Conservation (phyloP, 1,140 invertebrate genomes). For the Heterodera carotae region DNA sequence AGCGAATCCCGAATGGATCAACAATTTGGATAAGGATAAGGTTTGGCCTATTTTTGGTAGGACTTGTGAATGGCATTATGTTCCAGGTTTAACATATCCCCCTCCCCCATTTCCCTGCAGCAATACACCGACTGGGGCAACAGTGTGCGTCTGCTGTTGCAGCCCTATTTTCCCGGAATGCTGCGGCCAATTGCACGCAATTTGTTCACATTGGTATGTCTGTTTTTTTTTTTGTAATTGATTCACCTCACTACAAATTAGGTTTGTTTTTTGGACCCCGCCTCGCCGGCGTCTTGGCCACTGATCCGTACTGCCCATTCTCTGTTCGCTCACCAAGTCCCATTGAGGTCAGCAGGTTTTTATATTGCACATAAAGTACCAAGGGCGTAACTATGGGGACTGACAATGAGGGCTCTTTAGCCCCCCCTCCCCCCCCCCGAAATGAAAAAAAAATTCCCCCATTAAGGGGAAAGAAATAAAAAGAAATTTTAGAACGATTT, state of each 20-base stretch:
- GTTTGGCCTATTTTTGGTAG: conserved; percentile 72
- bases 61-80: too few relatives aligned
- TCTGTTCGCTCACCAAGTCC: conserved; percentile 83
- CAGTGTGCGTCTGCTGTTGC: conserved; percentile 82
- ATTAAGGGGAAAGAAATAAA: too few relatives aligned
- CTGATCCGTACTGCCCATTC: conserved; percentile 85
- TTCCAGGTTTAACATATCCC: too few relatives aligned
- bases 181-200: conserved; percentile 85
- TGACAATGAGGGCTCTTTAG: too few relatives aligned
- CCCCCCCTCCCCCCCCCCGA: too few relatives aligned
- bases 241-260: conserved; percentile 28
- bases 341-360: conserved; percentile 67
- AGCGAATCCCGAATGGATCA: conserved; percentile 67
- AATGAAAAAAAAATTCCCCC: too few relatives aligned
- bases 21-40: conserved; percentile 45
- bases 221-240: neutral
- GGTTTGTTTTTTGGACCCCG: conserved; percentile 80
- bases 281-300: conserved; percentile 73
- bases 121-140: conserved; percentile 83
- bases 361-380: too few relatives aligned
- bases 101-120: conserved; percentile 73
- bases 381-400: too few relatives aligned
- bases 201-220: conserved; percentile 83
- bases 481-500: conserved; percentile 18
- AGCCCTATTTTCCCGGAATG: conserved; percentile 96